Percentiles rank a stretch among this genome's conserved stretches.
Evolutionary conservation across 2,888 invertebrate genomes (phyloP).

Genomic region (Apantesis nais): DNA sequence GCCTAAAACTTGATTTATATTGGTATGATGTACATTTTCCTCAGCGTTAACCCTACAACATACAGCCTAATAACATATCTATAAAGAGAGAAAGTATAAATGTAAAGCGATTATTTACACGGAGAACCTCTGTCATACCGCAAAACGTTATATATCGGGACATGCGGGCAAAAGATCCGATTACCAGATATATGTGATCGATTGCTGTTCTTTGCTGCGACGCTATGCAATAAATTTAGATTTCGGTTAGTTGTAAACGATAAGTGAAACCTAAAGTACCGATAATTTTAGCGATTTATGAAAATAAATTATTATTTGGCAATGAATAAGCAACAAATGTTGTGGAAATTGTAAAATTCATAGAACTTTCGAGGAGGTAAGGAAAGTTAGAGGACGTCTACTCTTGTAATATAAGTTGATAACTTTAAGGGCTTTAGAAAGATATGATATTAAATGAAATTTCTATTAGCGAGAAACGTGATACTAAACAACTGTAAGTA

Average conservation of each 20-base stretch:
- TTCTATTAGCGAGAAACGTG: not conserved
- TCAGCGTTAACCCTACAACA: constrained; percentile 8
- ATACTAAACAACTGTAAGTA: not conserved
- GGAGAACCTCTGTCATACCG: constrained; percentile 41
- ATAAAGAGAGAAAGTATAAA: constrained; percentile 28
- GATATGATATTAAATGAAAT: not conserved
- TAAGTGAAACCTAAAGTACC: constrained; percentile 9
- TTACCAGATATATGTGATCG: constrained; percentile 56
- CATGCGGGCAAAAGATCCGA: constrained; percentile 57
- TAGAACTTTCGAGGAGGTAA: not conserved
- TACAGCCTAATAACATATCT: constrained; percentile 7
- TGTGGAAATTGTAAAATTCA: constrained; percentile 6
- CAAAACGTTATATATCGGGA: constrained; percentile 50
- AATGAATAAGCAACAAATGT: not conserved
- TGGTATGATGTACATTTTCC: not conserved
- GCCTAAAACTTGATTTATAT: not conserved
- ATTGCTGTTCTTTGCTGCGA: constrained; percentile 45
- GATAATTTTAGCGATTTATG: constrained; percentile 11
- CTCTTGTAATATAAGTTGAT: not conserved
- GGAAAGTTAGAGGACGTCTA: not conserved
- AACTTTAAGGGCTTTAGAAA: not conserved
- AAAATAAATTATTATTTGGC: not conserved
- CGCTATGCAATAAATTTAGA: constrained; percentile 48
- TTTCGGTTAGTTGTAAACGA: constrained; percentile 33
- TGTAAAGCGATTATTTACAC: constrained; percentile 42